Base-by-base conservation (phyloP, 2,113 vertebrate species). In the Columba livia region DNA sequence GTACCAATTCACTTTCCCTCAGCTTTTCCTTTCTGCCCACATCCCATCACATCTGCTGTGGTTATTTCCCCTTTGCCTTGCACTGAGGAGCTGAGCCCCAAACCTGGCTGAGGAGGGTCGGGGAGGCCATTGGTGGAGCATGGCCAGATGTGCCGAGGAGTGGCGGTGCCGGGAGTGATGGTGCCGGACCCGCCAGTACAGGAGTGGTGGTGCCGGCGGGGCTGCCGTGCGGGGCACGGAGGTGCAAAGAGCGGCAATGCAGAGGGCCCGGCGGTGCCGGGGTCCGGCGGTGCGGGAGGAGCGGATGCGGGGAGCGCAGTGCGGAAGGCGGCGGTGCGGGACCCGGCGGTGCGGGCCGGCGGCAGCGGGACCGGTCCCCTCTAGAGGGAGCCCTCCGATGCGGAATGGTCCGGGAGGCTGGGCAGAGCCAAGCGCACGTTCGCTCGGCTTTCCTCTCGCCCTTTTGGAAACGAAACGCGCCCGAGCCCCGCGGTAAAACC, bases 361-460 rank as follows among this genome's bases (percentile, higher is more conserved):
- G 21, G 75, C 87, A 79, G 71, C 64, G 62, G 70, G 9, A 2
- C 24, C 42, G 25, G 7, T 8, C 28, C 81, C 91, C 91, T 93
- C 88, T 90, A 95, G 94, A 94, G 94, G 95, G 94, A 91, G 91
- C 95, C 82, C 87, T 67, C 62, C 64, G 91, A 40, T 6, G 96
- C 16, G 85, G 89, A 96, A 96, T 89, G 40, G 85, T 50, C 12
- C n/a, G 40, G 75, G 14, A 40, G 29, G 31, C 26, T 1, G 38
- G 12, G 34, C 71, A 17, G 12, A 25, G 62, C 48, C 9, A 1
- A 0, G 0, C 0, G 21, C 24, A 0, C 32, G 0, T 10, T 2
- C 0, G 5, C n/a, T 10, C n/a, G 3, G 44, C 58, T 15, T 3
- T 1, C 2, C 62, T 17, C 47, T 47, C 24, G 36, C 23, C 70